Conservation (phyloP, 2,888 invertebrate species). For the Tipula vernalis region DNA sequence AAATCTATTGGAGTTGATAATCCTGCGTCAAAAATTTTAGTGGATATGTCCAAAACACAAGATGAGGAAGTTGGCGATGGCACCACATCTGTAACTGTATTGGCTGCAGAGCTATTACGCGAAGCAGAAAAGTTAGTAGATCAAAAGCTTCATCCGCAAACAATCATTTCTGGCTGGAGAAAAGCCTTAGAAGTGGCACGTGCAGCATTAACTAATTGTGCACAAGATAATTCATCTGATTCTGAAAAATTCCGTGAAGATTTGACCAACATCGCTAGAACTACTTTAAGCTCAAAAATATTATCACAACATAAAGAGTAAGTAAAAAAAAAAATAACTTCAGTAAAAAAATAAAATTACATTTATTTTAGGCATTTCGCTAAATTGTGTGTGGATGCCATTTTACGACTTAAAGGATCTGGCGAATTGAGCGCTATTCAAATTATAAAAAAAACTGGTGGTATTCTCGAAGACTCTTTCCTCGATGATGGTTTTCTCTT, state of each 20-base stretch:
- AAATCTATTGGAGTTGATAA: slow-evolving; percentile 95
- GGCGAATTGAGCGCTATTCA: slow-evolving; percentile 94
- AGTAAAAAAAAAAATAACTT: slow-evolving; percentile 21
- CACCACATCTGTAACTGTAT: slow-evolving; percentile 94
- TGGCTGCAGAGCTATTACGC: slow-evolving; percentile 82
- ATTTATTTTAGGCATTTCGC: slow-evolving; percentile 60
- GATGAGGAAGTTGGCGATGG: slow-evolving; percentile 99
- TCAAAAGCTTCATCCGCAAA: slow-evolving; percentile 95
- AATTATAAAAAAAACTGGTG: slow-evolving; percentile 94
- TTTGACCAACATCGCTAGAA: slow-evolving; percentile 91
- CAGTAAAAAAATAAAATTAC: background rate
- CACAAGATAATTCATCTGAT: slow-evolving; percentile 73
- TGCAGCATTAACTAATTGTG: slow-evolving; percentile 62
- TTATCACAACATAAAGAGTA: slow-evolving; percentile 90
- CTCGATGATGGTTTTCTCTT: slow-evolving; percentile 89
- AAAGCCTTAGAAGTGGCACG: slow-evolving; percentile 74
- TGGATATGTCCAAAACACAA: slow-evolving; percentile 97
- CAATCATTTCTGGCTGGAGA: slow-evolving; percentile 92
- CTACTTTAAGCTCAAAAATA: slow-evolving; percentile 96
- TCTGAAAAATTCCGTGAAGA: slow-evolving; percentile 70
- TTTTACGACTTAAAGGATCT: slow-evolving; percentile 86
- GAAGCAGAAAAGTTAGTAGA: slow-evolving; percentile 91
- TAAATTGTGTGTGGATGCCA: slow-evolving; percentile 89
- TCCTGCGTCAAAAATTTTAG: slow-evolving; percentile 96
- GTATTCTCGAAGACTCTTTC: slow-evolving; percentile 86